These are phyloP conservation scores for Macroglossus sobrinus DNA, from an alignment of 2,113 vertebrate genomes.

Conservation along the genomic window DNA sequence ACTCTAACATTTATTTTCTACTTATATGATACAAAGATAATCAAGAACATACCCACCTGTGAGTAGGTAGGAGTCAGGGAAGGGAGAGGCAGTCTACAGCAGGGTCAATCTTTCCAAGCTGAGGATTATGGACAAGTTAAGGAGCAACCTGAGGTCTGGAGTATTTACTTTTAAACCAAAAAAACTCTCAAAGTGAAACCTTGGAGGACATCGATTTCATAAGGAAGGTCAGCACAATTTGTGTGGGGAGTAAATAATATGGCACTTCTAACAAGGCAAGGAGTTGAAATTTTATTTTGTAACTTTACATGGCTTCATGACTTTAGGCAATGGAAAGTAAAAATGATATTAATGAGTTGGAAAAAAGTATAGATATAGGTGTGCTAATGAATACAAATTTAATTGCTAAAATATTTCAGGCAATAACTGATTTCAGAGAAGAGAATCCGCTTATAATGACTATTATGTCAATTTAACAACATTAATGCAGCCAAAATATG, in stretches of 20 bases:
- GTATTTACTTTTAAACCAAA: neutral
- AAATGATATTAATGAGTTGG: constrained; percentile 17
- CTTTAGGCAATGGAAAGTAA: constrained; percentile 13
- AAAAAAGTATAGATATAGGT: neutral
- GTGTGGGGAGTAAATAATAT: neutral
- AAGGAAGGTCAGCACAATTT: neutral
- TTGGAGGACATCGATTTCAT: neutral
- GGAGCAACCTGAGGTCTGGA: neutral
- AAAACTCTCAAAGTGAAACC: neutral
- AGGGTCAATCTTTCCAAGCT: neutral
- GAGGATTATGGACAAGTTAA: neutral
- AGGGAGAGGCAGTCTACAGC: neutral
- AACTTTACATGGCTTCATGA: constrained; percentile 32
- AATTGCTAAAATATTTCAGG: constrained; percentile 41
- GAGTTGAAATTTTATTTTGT: constrained; percentile 16
- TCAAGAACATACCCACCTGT: neutral
- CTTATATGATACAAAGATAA: neutral
- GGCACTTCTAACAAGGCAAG: constrained; percentile 15
- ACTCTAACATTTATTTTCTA: neutral
- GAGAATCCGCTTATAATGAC: constrained; percentile 26
- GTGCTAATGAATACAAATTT: constrained; percentile 47
- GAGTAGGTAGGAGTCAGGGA: neutral
- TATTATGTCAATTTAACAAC: constrained; percentile 37
- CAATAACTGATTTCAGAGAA: constrained; percentile 39
- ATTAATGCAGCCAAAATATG: constrained; percentile 48